phyloP scores from a whole-genome alignment of 2,797 vertebrate genomes.

The Falco naumanni region DNA sequence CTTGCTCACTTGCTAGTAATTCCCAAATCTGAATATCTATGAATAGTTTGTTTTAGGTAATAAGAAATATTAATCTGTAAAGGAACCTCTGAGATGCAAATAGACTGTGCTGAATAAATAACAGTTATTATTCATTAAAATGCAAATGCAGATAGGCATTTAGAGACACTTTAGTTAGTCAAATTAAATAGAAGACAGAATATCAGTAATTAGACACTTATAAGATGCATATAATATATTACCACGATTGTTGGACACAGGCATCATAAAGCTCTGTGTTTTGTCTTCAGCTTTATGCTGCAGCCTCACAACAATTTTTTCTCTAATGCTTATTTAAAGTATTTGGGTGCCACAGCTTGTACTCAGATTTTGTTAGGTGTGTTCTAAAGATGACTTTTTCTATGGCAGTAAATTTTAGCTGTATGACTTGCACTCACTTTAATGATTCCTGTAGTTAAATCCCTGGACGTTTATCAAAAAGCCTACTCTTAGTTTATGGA shows the following conservation, averaged over 20 bases:
- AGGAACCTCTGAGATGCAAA: conserved; percentile 19
- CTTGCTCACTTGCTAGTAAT: background rate
- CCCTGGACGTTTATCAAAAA: background rate
- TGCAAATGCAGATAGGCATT: conserved; percentile 10
- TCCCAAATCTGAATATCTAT: background rate
- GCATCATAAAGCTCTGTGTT: background rate
- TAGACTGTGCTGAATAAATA: conserved; percentile 25
- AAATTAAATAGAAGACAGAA: background rate
- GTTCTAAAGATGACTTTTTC: background rate
- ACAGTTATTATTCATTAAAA: conserved; percentile 63
- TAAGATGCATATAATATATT: background rate
- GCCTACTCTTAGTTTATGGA: background rate
- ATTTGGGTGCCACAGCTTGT: background rate
- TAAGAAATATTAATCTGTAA: conserved; percentile 38
- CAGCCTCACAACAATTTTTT: background rate
- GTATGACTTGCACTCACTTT: background rate
- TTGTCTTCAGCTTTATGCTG: background rate
- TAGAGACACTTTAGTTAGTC: background rate
- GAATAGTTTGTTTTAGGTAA: conserved; percentile 47
- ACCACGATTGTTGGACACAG: background rate
- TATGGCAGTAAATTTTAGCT: background rate
- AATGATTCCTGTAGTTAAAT: conserved; percentile 22
- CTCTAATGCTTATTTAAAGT: background rate
- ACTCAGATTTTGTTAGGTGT: conserved; percentile 2
- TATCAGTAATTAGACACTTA: background rate